Conservation (phyloP, 2,113 vertebrate genomes). For the Sylvicapra grimmia region DNA sequence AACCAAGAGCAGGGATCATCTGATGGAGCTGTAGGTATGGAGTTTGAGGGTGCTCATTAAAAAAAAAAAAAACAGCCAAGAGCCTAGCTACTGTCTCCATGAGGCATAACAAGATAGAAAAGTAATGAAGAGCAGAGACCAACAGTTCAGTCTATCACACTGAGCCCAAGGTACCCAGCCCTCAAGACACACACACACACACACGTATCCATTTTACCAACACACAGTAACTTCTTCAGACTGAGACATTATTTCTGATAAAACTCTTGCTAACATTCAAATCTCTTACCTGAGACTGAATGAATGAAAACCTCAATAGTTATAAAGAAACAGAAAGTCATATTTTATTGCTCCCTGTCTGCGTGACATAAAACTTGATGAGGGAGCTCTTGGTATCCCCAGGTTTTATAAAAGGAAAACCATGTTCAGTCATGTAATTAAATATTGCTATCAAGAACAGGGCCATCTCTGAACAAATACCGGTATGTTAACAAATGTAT, state of each 20-base stretch:
- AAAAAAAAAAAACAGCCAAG: not conserved
- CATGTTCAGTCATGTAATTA: not conserved
- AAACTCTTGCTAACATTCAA: not conserved
- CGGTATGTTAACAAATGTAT: not conserved
- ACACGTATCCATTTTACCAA: not conserved
- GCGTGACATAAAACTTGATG: not conserved
- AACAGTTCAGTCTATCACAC: not conserved
- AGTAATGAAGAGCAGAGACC: not conserved
- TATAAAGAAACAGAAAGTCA: not conserved
- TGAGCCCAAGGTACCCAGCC: not conserved
- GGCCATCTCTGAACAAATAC: not conserved
- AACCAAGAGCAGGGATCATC: not conserved
- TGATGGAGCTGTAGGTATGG: not conserved
- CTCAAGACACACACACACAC: not conserved
- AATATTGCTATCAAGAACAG: not conserved
- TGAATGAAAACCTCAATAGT: not conserved
- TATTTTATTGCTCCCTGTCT: conserved; percentile 9
- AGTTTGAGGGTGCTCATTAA: not conserved
- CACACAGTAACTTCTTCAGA: not conserved
- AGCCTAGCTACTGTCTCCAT: not conserved
- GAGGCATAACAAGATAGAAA: not conserved
- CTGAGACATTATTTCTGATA: not conserved
- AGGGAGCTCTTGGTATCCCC: not conserved
- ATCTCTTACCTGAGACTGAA: conserved; percentile 21
- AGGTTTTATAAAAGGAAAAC: not conserved